A percentile compares a stretch with the other conserved stretches of the same genome.
Conservation (phyloP, 1,140 invertebrate genomes). For the Mya arenaria region DNA sequence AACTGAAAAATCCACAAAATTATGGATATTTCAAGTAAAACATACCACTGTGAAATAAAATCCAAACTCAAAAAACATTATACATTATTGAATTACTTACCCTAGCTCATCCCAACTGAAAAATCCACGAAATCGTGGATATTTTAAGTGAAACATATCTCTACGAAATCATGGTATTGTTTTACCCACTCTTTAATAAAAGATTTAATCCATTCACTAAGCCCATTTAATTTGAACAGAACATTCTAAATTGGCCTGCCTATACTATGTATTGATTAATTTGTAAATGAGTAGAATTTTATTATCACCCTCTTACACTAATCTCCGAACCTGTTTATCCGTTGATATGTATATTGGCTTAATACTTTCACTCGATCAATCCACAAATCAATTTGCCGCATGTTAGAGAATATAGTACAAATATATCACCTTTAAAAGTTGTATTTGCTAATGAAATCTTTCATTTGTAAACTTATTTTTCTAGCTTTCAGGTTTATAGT, state of each 20-base stretch:
- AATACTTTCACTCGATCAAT: not conserved
- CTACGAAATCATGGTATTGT: not conserved
- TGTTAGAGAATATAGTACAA: too few relatives aligned
- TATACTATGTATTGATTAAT: slow-evolving; percentile 18
- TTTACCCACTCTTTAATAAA: not conserved
- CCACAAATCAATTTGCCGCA: too few relatives aligned
- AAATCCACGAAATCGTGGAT: slow-evolving; percentile 54
- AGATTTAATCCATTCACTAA: not conserved
- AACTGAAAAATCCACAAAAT: not conserved
- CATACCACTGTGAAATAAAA: too few relatives aligned
- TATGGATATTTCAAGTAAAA: not conserved
- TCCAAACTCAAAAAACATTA: not conserved
- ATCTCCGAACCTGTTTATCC: not conserved
- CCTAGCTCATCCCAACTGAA: slow-evolving; percentile 52
- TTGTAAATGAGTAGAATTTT: not conserved
- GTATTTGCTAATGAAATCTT: too few relatives aligned
- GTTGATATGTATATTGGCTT: not conserved
- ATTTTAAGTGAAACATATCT: slow-evolving; percentile 54
- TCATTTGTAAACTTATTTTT: too few relatives aligned
- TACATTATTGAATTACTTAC: slow-evolving; percentile 23
- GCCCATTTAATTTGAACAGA: not conserved
- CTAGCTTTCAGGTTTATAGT: too few relatives aligned
- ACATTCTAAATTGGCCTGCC: not conserved
- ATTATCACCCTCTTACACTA: not conserved
- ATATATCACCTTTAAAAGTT: too few relatives aligned